These are phyloP conservation scores for Argyrosomus japonicus DNA, from an alignment of 2,113 vertebrate genomes.

Conservation along the genomic window DNA sequence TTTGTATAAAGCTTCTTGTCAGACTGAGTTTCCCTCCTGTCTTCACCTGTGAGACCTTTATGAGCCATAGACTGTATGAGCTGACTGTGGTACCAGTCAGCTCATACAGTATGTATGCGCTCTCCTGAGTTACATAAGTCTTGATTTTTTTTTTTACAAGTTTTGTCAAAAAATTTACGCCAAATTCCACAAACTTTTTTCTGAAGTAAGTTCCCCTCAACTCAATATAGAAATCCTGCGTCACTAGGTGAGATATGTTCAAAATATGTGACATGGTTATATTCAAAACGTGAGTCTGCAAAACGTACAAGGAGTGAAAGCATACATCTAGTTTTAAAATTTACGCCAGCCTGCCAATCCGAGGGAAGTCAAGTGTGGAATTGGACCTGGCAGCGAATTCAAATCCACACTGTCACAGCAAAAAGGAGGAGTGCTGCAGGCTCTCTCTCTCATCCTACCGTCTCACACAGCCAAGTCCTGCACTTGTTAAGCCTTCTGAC, in stretches of 20 bases:
- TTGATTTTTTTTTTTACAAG: constrained; percentile 11
- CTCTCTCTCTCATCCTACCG: constrained; percentile 51
- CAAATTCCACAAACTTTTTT: not conserved
- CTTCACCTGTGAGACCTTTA: constrained; percentile 38
- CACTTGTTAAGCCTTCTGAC: constrained; percentile 73
- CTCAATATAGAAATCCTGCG: not conserved
- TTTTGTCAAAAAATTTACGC: constrained; percentile 1
- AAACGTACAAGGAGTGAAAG: constrained; percentile 14
- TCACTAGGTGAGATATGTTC: not conserved
- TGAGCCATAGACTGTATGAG: constrained; percentile 3
- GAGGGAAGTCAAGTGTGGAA: constrained; percentile 72
- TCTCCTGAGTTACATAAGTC: constrained; percentile 19
- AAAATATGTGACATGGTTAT: constrained; percentile 24
- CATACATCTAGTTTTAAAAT: constrained; percentile 46
- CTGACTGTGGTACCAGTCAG: constrained; percentile 4
- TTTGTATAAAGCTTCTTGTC: constrained; percentile 40
- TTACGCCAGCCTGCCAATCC: constrained; percentile 49
- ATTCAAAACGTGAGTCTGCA: constrained; percentile 32
- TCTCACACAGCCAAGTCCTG: constrained; percentile 58
- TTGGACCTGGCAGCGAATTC: constrained; percentile 72
- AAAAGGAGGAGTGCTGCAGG: constrained; percentile 62
- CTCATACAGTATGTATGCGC: constrained; percentile 4
- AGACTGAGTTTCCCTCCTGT: constrained; percentile 25
- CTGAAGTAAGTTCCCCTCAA: not conserved
- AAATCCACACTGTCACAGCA: constrained; percentile 68